These are phyloP conservation scores for Anguilla obscura DNA, from an alignment of 2,797 vertebrate genomes.

Conservation along the genomic window DNA sequence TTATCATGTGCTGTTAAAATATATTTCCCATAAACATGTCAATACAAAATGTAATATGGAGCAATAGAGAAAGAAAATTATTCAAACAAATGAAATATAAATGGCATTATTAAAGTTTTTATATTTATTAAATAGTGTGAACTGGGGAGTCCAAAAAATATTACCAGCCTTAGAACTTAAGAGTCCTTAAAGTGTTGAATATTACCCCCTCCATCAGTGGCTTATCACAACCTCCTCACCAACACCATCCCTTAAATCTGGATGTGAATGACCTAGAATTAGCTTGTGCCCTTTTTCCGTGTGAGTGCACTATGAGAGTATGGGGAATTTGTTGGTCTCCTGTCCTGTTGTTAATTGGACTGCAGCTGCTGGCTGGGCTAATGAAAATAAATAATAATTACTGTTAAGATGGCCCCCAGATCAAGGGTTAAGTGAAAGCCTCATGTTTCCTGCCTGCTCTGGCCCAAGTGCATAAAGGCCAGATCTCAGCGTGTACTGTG, in stretches of 20 bases:
- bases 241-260: too few relatives aligned
- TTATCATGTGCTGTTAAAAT: background rate
- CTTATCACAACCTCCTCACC: too few relatives aligned
- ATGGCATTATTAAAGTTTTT: background rate
- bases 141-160: too few relatives aligned
- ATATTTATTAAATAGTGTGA: background rate
- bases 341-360: constrained; percentile 71
- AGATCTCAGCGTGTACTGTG: background rate
- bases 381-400: constrained; percentile 66
- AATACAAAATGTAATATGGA: background rate
- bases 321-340: constrained; percentile 26
- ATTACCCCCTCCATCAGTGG: background rate
- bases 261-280: background rate
- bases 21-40: background rate
- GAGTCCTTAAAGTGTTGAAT: background rate
- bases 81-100: background rate
- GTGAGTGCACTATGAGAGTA: background rate
- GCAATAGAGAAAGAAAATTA: background rate
- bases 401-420: constrained; percentile 49
- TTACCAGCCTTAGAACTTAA: too few relatives aligned
- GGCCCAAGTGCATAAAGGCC: background rate
- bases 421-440: background rate
- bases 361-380: constrained; percentile 60
- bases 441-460: background rate
- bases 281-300: background rate